Percentiles rank a stretch among this genome's conserved stretches.
Conservation (phyloP, 2,113 vertebrate species). For the Gracilinanus agilis region DNA sequence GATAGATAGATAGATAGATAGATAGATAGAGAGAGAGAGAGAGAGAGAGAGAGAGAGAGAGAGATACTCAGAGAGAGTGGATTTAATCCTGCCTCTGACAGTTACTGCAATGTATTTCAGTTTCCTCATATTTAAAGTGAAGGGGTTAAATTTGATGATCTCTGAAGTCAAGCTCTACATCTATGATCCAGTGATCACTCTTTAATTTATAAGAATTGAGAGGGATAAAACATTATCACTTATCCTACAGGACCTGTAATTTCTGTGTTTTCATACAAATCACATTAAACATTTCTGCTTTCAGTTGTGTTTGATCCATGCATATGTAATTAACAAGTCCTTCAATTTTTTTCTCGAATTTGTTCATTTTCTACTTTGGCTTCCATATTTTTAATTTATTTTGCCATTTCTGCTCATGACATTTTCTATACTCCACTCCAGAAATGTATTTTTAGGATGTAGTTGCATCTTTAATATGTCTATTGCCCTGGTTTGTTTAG, state of each 20-base stretch:
- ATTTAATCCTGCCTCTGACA: background rate
- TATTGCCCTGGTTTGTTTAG: background rate
- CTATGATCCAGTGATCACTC: no score
- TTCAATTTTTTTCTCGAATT: background rate
- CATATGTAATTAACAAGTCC: background rate
- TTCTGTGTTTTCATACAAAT: background rate
- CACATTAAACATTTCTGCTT: background rate
- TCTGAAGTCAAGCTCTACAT: background rate
- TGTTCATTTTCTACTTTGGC: background rate
- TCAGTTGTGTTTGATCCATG: background rate
- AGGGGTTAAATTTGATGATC: background rate
- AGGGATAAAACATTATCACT: background rate
- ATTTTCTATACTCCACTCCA: background rate
- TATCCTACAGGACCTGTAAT: background rate
- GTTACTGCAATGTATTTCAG: background rate
- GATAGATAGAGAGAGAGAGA: no score
- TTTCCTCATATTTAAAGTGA: background rate
- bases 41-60: no score
- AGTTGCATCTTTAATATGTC: background rate
- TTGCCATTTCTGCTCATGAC: background rate
- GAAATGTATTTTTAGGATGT: background rate
- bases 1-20: no score
- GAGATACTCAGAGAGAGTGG: no score
- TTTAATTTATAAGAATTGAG: background rate
- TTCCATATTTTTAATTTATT: background rate